Conservation (phyloP, 2,797 vertebrate genomes). For the Discoglossus pictus region DNA sequence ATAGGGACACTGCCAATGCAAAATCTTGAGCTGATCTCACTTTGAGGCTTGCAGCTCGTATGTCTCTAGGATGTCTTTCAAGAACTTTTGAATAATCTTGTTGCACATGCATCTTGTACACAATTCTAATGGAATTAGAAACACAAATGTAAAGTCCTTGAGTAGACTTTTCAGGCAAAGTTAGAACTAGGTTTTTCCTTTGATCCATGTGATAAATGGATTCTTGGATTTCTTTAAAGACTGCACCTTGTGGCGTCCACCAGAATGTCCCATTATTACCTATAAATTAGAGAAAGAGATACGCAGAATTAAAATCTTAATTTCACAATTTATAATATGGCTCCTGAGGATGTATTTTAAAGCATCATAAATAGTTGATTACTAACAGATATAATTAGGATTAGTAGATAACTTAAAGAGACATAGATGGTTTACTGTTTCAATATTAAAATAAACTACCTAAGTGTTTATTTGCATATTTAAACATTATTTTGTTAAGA, state of each 20-base stretch:
- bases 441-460: too few relatives aligned
- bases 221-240: conserved; percentile 49
- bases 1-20: conserved; percentile 78
- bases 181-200: conserved; percentile 60
- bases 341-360: too few relatives aligned
- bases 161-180: conserved; percentile 56
- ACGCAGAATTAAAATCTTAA: too few relatives aligned
- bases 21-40: conserved; percentile 59
- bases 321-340: too few relatives aligned
- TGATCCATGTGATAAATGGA: conserved; percentile 26
- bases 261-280: conserved; percentile 49
- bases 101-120: conserved; percentile 67
- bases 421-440: too few relatives aligned
- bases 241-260: conserved; percentile 73
- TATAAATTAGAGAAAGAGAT: conserved; percentile 17
- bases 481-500: too few relatives aligned
- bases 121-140: conserved; percentile 57
- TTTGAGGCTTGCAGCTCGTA: neutral
- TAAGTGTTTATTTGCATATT: too few relatives aligned
- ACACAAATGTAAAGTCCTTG: conserved; percentile 68
- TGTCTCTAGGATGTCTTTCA: conserved; percentile 60
- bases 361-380: too few relatives aligned
- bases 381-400: too few relatives aligned
- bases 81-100: conserved; percentile 25
- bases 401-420: too few relatives aligned